Evolutionary conservation across 2,113 vertebrate genomes (phyloP).

Genomic region (Oxygymnocypris stewartii): DNA sequence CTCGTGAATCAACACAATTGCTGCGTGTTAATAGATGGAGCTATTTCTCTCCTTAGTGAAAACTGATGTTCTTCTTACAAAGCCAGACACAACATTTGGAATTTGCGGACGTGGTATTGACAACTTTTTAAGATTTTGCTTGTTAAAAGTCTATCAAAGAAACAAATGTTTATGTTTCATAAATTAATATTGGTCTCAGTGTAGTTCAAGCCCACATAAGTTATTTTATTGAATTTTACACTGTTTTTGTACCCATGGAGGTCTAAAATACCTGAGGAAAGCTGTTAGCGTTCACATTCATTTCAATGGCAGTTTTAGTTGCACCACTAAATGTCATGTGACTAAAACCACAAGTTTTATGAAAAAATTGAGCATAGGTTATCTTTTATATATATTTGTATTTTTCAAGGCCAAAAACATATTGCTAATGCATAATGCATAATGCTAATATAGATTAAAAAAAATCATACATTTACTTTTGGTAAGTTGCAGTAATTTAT

Average conservation of each 20-base stretch:
- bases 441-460: too few relatives aligned
- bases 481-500: background rate
- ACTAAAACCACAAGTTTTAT: background rate
- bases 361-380: too few relatives aligned
- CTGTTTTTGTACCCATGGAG: background rate
- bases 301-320: too few relatives aligned
- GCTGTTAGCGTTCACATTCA: background rate
- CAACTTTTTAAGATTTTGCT: background rate
- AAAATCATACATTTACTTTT: background rate
- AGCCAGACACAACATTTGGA: conserved; percentile 15
- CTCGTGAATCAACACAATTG: conserved; percentile 4
- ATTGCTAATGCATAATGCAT: too few relatives aligned
- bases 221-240: background rate
- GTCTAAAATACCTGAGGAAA: background rate
- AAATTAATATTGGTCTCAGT: background rate
- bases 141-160: background rate
- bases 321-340: background rate
- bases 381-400: too few relatives aligned
- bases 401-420: too few relatives aligned
- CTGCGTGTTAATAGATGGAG: conserved; percentile 15
- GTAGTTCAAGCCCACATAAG: background rate
- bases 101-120: background rate
- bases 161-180: background rate
- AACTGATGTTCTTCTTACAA: background rate
- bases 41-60: background rate